Conservation (phyloP, 2,888 invertebrate species). For the Phorcus lineatus region DNA sequence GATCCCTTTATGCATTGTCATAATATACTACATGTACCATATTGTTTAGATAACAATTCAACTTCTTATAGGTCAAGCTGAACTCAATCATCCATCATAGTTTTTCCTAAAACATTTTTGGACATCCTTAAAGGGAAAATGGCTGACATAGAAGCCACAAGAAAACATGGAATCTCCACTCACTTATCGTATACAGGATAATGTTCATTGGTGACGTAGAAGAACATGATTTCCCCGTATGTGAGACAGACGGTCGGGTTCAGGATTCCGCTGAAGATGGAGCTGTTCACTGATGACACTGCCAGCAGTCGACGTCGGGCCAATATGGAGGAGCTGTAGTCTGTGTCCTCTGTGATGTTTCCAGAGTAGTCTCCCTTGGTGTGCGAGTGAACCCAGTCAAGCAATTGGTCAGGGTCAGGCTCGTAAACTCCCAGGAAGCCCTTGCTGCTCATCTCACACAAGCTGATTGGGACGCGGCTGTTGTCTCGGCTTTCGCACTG, state of each 20-base stretch:
- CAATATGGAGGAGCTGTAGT: conserved; percentile 33
- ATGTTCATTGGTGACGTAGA: conserved; percentile 61
- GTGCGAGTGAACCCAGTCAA: conserved; percentile 52
- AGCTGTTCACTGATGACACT: conserved; percentile 50
- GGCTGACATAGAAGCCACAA: too few relatives aligned
- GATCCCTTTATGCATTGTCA: too few relatives aligned
- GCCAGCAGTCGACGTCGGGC: conserved; percentile 63
- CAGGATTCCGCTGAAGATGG: conserved; percentile 63
- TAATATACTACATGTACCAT: too few relatives aligned
- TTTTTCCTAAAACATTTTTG: too few relatives aligned
- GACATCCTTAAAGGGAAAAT: too few relatives aligned
- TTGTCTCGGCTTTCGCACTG: conserved; percentile 55
- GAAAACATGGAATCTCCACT: conserved; percentile 24
- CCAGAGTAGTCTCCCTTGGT: conserved; percentile 60
- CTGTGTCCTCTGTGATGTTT: conserved; percentile 57
- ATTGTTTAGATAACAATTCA: too few relatives aligned
- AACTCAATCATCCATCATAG: too few relatives aligned
- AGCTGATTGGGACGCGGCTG: conserved; percentile 44
- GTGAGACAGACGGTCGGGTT: conserved; percentile 70
- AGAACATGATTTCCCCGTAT: conserved; percentile 69
- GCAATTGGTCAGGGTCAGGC: conserved; percentile 52
- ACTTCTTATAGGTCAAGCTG: too few relatives aligned
- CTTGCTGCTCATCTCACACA: conserved; percentile 49
- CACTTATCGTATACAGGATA: conserved; percentile 74
- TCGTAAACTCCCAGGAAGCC: conserved; percentile 71